phyloP scores from a whole-genome alignment of 2,888 invertebrate species.

The Hirtodrosophila duncani region DNA sequence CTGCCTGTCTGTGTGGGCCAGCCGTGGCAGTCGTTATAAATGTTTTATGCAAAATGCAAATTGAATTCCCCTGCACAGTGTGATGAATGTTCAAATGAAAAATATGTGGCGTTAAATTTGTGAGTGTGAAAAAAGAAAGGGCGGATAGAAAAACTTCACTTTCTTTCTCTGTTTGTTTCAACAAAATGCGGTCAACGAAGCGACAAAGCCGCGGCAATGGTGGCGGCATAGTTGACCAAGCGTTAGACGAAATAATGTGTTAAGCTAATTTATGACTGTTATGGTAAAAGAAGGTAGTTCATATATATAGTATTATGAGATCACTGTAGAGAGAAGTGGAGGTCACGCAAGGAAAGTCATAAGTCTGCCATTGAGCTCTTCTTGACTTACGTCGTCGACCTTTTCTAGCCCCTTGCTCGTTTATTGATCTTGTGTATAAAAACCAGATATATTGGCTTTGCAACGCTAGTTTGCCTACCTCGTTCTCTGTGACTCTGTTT shows the following conservation, averaged over 20 bases:
- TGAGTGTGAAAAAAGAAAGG: conserved; percentile 29
- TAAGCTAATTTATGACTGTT: conserved; percentile 69
- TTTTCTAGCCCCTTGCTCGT: too few relatives aligned
- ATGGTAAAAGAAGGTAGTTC: conserved; percentile 70
- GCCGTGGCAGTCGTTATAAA: conserved; percentile 15
- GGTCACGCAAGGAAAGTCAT: too few relatives aligned
- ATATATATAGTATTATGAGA: too few relatives aligned
- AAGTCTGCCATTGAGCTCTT: too few relatives aligned
- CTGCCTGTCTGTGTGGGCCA: conserved; percentile 3
- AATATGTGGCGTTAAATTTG: conserved; percentile 71
- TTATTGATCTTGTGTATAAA: too few relatives aligned
- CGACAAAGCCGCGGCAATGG: not conserved
- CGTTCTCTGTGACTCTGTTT: too few relatives aligned
- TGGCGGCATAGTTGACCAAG: not conserved
- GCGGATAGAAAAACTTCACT: conserved; percentile 18
- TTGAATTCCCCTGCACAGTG: conserved; percentile 49
- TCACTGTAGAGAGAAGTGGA: too few relatives aligned
- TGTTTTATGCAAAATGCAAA: conserved; percentile 49
- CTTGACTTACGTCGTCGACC: too few relatives aligned
- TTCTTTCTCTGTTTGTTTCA: conserved; percentile 3
- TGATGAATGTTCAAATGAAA: conserved; percentile 66
- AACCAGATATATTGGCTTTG: too few relatives aligned
- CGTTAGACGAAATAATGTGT: conserved; percentile 31
- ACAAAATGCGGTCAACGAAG: conserved; percentile 47
- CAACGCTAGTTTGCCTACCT: too few relatives aligned